These are phyloP conservation scores for Semnornis frantzii DNA, from an alignment of 2,113 vertebrate genomes.

Conservation along the genomic window DNA sequence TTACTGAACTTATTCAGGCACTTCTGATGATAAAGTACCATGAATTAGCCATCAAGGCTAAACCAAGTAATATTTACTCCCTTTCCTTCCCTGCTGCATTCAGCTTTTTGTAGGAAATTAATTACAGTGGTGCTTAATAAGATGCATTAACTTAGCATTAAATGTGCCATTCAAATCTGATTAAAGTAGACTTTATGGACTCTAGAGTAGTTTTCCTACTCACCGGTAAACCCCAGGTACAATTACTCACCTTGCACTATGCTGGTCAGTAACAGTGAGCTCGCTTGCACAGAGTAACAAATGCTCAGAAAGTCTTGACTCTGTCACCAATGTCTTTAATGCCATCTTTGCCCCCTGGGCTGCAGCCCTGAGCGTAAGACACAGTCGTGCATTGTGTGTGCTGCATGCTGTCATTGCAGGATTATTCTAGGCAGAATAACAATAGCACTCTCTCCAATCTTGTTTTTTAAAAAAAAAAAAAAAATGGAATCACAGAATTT, in stretches of 20 bases:
- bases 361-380: background rate
- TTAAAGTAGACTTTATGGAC: background rate
- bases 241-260: background rate
- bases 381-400: background rate
- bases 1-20: background rate
- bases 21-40: background rate
- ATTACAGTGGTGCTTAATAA: background rate
- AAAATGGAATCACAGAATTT: no score
- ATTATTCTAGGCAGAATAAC: background rate
- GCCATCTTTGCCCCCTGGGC: background rate
- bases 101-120: background rate
- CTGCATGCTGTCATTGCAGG: background rate
- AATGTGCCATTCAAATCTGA: background rate
- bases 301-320: background rate
- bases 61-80: background rate
- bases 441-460: background rate
- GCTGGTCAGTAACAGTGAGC: background rate
- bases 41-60: background rate
- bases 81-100: background rate
- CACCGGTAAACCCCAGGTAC: background rate
- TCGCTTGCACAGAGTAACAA: background rate
- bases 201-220: background rate
- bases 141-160: background rate
- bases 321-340: background rate
- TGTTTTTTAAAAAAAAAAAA: no score